These are phyloP conservation scores for Neocrepidodera transversa DNA, from an alignment of 2,888 invertebrate species.

Conservation along the genomic window DNA sequence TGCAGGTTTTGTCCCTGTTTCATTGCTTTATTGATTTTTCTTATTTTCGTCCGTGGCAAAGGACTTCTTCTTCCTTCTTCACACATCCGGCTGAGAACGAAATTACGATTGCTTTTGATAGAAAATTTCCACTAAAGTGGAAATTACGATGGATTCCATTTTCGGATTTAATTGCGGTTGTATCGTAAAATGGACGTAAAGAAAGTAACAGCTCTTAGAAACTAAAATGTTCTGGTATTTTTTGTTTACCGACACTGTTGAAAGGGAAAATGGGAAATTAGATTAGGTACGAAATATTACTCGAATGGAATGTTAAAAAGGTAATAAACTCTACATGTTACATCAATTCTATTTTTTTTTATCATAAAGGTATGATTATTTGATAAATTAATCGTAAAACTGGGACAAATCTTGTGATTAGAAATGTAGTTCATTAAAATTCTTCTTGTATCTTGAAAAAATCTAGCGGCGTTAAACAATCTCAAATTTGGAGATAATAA, in stretches of 20 bases:
- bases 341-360: no score
- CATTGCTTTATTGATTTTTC: conserved; percentile 30
- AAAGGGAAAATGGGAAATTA: neutral
- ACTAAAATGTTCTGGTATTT: neutral
- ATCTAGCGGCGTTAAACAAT: no score
- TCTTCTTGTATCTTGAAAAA: no score
- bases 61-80: conserved; percentile 26
- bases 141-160: conserved; percentile 20
- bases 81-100: conserved; percentile 12
- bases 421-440: no score
- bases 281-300: neutral
- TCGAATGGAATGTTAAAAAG: no score
- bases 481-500: no score
- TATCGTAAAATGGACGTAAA: conserved; percentile 11
- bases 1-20: conserved; percentile 33
- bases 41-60: conserved; percentile 27
- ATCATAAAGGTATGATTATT: no score
- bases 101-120: conserved; percentile 25
- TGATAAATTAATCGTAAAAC: no score
- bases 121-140: conserved; percentile 24
- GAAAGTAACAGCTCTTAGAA: conserved; percentile 1
- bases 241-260: neutral
- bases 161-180: conserved; percentile 22
- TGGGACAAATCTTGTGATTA: no score
- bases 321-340: no score